Base-by-base conservation (phyloP, 2,888 invertebrate genomes). In the Adela reaumurella region DNA sequence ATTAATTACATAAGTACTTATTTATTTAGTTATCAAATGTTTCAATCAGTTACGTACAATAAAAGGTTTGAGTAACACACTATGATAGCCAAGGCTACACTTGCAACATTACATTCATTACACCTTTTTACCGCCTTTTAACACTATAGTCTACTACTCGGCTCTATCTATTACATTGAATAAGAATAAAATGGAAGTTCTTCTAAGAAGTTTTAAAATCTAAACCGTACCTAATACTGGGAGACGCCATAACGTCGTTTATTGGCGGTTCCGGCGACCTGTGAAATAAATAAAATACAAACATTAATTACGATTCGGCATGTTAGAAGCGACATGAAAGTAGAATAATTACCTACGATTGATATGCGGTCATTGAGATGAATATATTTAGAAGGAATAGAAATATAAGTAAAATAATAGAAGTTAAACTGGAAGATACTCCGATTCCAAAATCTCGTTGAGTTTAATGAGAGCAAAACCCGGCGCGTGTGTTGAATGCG, bases 181-280 rank as follows among this genome's bases (percentile, higher is more conserved):
- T 68, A 62, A 53, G 62, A 61, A 67, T 64, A 59, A 64, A 63
- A 64, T 35, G 61, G 62, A 68, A 66, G 66, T 63, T 60, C 61
- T 55, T 49, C 19, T 54, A 54, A 59, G 53, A 52, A 57, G 55
- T 58, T 59, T 59, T 59, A 61, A 58, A 60, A 63, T 60, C 49
- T 61, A 62, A 64, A 61, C 54, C 47, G 55, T 58, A 54, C 46
- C 56, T 66, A 64, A 65, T 63, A 56, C 58, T 60, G 58, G 51
- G 54, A 50, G 46, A 53, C 46, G 53, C 48, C 45, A 52, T 57
- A 46, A 53, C 46, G 53, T 48, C 45, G 52, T 57, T 70, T 74
- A 78, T 64, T 77, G 77, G 59, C 76, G 77, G 71, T 70, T 76
- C 59, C 77, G 63, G 68, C 77, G 77, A 64, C 74, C 77, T 78